Evolutionary conservation across 2,888 invertebrate genomes (phyloP), one percentile per base, ranked within the genome.

Genomic region (Heliconius ismenius): DNA sequence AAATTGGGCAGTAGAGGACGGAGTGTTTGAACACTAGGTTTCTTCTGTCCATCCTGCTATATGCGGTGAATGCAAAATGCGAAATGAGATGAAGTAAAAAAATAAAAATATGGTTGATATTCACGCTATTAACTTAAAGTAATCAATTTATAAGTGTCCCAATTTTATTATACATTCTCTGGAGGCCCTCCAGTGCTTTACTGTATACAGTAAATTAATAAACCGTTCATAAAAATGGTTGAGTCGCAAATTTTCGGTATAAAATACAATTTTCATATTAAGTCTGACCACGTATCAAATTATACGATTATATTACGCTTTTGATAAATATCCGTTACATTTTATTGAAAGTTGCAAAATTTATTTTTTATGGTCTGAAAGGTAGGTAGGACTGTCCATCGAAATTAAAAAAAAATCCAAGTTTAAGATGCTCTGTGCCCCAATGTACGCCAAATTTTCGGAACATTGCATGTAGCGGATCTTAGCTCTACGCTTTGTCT

Each of bases 131-230:
- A 54, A 21, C n/a, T 54, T n/a, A n/a, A 10, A 10, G n/a, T 58
- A 58, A 58, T 58, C n/a, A 58, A 58, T 58, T 58, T 58, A 58
- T 58, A 58, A 58, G 58, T 58, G 58, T n/a, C 58, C 58, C 58
- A 58, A 58, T 58, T n/a, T n/a, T 58, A 58, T n/a, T n/a, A 58
- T 3, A n/a, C 7, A 58, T 58, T 58, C 58, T 58, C 58, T 58
- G n/a, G 9, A 58, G 58, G 58, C 58, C n/a, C 58, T n/a, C 58
- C n/a, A n/a, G n/a, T n/a, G n/a, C 21, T 58, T n/a, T 58, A 58
- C n/a, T n/a, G 58, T 58, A 58, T 58, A 58, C n/a, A 58, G 58
- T n/a, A 10, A 58, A 58, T 58, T 58, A 58, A 58, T 58, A 58
- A n/a, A n/a, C n/a, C 58, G n/a, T 58, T 58, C 21, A 58, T 58